These are phyloP conservation scores for Zosterops pallidus DNA, from an alignment of 2,113 vertebrate species.

Conservation along the genomic window DNA sequence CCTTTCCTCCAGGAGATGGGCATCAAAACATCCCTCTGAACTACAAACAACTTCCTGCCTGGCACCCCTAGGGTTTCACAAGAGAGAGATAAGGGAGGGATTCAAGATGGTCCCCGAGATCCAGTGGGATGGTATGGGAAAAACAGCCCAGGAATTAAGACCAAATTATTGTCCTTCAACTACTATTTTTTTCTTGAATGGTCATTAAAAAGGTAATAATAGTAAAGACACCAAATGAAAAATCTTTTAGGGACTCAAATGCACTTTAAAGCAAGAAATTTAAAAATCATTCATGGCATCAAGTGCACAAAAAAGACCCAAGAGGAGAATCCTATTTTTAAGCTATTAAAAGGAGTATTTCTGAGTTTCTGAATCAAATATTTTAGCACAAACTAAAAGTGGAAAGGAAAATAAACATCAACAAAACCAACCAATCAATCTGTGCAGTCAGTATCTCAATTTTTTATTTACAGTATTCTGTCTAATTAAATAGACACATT, in stretches of 20 bases:
- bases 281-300: background rate
- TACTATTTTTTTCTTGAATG: background rate
- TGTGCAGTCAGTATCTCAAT: background rate
- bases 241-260: background rate
- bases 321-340: background rate
- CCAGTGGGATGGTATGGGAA: background rate
- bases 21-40: background rate
- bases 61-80: background rate
- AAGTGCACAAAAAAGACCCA: background rate
- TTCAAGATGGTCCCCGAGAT: rapidly evolving
- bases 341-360: background rate
- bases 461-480: background rate
- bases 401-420: background rate
- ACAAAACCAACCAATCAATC: background rate
- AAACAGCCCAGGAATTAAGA: background rate
- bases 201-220: background rate
- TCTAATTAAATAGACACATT: background rate
- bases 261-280: background rate
- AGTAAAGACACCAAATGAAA: background rate
- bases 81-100: background rate
- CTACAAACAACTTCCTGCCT: background rate
- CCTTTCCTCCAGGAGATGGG: background rate
- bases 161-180: background rate
- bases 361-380: background rate
- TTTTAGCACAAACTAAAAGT: background rate